A percentile compares a stretch with the other conserved stretches of the same genome.
Conservation (phyloP, 1,140 invertebrate genomes). For the Tetraneura akinire region DNA sequence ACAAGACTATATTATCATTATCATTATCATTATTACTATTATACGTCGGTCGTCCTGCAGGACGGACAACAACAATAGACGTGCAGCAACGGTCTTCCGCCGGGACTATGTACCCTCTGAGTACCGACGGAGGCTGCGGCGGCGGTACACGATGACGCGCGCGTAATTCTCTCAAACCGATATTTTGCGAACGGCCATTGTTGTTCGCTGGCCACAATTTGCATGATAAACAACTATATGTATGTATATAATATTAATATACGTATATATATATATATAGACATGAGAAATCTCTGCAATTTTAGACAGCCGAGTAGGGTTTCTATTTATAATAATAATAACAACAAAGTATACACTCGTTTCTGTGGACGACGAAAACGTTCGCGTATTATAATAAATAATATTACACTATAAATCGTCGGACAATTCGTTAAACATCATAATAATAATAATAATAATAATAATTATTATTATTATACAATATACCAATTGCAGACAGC, state of each 20-base stretch:
- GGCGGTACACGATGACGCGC: no score
- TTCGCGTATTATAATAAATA: no score
- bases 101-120: no score
- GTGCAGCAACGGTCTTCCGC: not conserved
- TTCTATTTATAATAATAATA: no score
- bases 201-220: slow-evolving; percentile 42
- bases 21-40: no score
- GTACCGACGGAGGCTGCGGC: no score
- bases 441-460: not conserved
- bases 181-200: slow-evolving; percentile 41
- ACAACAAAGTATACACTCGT: not conserved
- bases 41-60: not conserved
- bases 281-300: not conserved
- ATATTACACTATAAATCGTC: slow-evolving; percentile 8
- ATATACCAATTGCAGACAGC: no score
- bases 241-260: no score
- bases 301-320: not conserved
- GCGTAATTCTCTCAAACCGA: slow-evolving; percentile 27
- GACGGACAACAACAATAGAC: not conserved
- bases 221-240: slow-evolving; percentile 33
- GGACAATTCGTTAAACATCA: not conserved
- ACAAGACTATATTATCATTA: not conserved
- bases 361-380: not conserved
- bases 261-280: no score
- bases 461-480: no score